These are phyloP conservation scores for Discoglossus pictus DNA, from an alignment of 2,797 vertebrate species.

Conservation along the genomic window DNA sequence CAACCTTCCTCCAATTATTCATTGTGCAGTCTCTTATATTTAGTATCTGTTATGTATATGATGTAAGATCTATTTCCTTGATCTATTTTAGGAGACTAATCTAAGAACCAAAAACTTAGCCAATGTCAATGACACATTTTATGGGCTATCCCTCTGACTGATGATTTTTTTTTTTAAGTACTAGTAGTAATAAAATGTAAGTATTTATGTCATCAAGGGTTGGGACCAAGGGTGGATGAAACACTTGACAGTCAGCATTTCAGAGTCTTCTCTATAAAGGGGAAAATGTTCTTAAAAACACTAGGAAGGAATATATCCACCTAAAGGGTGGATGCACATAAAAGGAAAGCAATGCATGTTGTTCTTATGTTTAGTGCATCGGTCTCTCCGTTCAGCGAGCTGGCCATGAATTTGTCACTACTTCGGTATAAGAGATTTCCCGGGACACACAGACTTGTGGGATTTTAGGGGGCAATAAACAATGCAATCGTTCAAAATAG, in stretches of 20 bases:
- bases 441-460: too few relatives aligned
- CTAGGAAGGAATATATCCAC: too few relatives aligned
- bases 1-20: constrained; percentile 26
- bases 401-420: too few relatives aligned
- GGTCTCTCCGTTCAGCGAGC: too few relatives aligned
- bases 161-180: background rate
- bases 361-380: too few relatives aligned
- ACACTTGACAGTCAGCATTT: constrained; percentile 8
- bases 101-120: constrained; percentile 14
- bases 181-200: constrained; percentile 1
- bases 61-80: constrained; percentile 4
- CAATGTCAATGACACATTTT: constrained; percentile 11
- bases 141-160: constrained; percentile 4
- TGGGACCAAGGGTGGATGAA: constrained; percentile 10
- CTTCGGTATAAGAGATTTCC: too few relatives aligned
- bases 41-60: background rate
- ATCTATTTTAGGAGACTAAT: constrained; percentile 20
- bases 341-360: too few relatives aligned
- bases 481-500: too few relatives aligned
- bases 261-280: background rate
- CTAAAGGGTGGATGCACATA: too few relatives aligned
- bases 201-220: constrained; percentile 2
- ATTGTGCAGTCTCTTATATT: constrained; percentile 11
- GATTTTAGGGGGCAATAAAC: too few relatives aligned
- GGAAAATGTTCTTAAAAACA: too few relatives aligned